phyloP scores from a whole-genome alignment of 2,113 vertebrate genomes.

The Podarcis muralis region DNA sequence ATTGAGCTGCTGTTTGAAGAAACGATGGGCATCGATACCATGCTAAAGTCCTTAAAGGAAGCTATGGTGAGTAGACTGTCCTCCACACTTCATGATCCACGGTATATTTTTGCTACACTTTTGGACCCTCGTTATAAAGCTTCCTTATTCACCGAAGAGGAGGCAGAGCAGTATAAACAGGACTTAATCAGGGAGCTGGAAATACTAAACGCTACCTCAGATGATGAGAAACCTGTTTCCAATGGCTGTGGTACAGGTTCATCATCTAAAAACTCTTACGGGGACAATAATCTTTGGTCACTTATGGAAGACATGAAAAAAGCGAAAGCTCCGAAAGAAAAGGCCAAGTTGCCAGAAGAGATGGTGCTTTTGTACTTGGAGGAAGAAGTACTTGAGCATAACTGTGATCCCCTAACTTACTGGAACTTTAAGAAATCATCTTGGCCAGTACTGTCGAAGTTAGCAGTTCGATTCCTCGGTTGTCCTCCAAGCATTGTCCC shows the following conservation, averaged over 20 bases:
- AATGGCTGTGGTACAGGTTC: constrained; percentile 82
- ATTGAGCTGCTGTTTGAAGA: constrained; percentile 95
- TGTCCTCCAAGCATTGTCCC: constrained; percentile 95
- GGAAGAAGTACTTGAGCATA: constrained; percentile 96
- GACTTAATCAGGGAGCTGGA: constrained; percentile 94
- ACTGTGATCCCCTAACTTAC: constrained; percentile 96
- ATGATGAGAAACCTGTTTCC: constrained; percentile 76
- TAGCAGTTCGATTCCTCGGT: constrained; percentile 93
- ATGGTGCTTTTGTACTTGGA: constrained; percentile 92
- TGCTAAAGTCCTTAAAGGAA: constrained; percentile 92
- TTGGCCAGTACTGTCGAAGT: constrained; percentile 91
- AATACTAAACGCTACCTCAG: constrained; percentile 88
- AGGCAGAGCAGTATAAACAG: constrained; percentile 92
- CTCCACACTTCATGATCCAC: constrained; percentile 86
- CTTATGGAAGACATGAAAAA: constrained; percentile 89
- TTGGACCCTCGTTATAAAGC: constrained; percentile 96
- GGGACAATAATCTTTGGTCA: constrained; percentile 90
- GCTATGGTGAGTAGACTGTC: constrained; percentile 92
- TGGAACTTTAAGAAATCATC: constrained; percentile 94
- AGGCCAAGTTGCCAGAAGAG: constrained; percentile 86
- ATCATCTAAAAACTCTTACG: constrained; percentile 71
- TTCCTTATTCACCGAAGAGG: constrained; percentile 93
- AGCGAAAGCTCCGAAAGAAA: constrained; percentile 83
- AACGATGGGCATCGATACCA: constrained; percentile 96
- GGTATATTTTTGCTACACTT: constrained; percentile 93